These are phyloP conservation scores for Asteroscopus sphinx DNA, from an alignment of 2,888 invertebrate genomes.

Conservation along the genomic window DNA sequence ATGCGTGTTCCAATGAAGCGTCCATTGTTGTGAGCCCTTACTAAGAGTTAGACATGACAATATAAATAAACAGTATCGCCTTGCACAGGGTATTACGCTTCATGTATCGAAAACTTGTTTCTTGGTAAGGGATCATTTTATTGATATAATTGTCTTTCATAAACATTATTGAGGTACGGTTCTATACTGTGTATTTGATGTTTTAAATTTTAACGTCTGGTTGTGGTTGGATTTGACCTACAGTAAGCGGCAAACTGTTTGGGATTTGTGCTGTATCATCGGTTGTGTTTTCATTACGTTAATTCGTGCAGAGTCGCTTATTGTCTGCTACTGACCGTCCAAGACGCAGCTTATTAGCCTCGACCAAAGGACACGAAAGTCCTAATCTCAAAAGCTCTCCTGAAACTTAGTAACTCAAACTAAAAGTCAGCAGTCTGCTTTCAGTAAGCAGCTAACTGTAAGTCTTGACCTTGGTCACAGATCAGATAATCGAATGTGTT, in stretches of 20 bases:
- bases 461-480: constrained; percentile 8
- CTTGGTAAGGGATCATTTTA: constrained; percentile 62
- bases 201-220: constrained; percentile 12
- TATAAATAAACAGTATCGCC: constrained; percentile 68
- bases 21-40: constrained; percentile 64
- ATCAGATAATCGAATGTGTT: constrained; percentile 9
- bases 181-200: constrained; percentile 3
- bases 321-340: neutral
- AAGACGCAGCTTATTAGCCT: neutral
- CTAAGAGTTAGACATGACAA: constrained; percentile 66
- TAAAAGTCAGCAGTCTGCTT: constrained; percentile 7
- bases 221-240: constrained; percentile 5
- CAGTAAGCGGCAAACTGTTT: neutral
- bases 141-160: constrained; percentile 33
- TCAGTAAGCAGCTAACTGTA: constrained; percentile 15
- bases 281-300: neutral
- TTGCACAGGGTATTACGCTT: constrained; percentile 71
- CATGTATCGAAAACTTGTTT: constrained; percentile 52
- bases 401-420: too few relatives aligned
- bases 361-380: neutral
- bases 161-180: constrained; percentile 19
- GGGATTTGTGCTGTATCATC: neutral
- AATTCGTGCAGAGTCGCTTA: neutral
- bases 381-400: too few relatives aligned
- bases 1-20: constrained; percentile 65